These are phyloP conservation scores for cat (Felis catus) DNA, from an alignment of 2,113 vertebrate genomes.

Conservation along the genomic window DNA sequence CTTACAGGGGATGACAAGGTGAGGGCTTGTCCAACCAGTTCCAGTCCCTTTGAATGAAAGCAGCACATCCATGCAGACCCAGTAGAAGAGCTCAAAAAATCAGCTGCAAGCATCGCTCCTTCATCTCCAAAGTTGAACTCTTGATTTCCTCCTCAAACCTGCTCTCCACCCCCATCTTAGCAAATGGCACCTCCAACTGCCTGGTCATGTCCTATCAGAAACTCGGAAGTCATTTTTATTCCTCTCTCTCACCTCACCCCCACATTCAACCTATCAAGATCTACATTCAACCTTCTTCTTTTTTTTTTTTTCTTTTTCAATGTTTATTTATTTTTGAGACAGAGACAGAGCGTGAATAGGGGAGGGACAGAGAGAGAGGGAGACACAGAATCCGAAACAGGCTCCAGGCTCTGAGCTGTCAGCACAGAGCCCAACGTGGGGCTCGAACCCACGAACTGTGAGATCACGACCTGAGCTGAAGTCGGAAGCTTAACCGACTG, in stretches of 20 bases:
- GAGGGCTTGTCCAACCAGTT: neutral
- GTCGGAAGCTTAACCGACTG: no score
- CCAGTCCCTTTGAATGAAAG: neutral
- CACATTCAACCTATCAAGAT: neutral
- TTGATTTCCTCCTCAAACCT: neutral
- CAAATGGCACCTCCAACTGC: neutral
- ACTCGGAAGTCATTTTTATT: neutral
- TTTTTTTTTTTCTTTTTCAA: no score
- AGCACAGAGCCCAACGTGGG: no score
- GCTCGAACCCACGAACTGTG: no score
- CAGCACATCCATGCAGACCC: neutral
- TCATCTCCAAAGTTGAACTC: neutral
- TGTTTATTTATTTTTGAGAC: no score
- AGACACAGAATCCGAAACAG: no score
- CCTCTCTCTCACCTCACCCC: neutral
- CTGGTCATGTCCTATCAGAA: neutral
- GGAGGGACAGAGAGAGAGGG: no score
- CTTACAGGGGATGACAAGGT: neutral
- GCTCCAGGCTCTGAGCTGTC: no score
- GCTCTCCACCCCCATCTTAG: neutral
- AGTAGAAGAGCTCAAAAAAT: neutral
- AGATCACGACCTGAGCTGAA: no score
- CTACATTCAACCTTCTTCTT: neutral
- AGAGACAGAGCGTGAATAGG: no score
- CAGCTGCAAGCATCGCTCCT: neutral